Percentiles rank a stretch among this genome's conserved stretches.
These are phyloP conservation scores for Erithacus rubecula DNA, from an alignment of 2,797 vertebrate species.

Conservation along the genomic window DNA sequence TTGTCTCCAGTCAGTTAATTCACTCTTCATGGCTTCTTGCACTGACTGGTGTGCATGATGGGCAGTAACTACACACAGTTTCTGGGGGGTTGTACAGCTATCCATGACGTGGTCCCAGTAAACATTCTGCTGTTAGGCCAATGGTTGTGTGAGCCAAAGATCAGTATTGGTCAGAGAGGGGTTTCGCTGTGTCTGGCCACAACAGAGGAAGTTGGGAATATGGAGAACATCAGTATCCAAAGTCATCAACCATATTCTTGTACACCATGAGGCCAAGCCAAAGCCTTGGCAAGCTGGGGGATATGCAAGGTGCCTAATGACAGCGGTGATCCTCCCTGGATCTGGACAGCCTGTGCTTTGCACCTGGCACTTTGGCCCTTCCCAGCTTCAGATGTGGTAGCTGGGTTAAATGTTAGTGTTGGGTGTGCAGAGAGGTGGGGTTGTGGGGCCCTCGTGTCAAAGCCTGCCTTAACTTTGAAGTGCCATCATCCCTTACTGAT, in stretches of 20 bases:
- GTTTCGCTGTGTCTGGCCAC: neutral
- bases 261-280: accelerated
- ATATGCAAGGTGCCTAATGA: neutral
- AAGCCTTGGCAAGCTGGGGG: neutral
- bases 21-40: neutral
- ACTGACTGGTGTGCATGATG: accelerated
- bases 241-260: neutral
- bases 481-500: neutral
- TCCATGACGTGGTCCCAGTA: neutral
- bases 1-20: neutral
- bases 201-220: neutral
- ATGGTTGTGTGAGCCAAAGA: neutral
- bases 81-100: neutral
- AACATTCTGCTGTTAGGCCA: neutral
- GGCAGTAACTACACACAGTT: neutral
- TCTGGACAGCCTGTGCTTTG: neutral
- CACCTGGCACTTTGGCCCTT: neutral
- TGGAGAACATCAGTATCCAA: neutral
- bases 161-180: neutral
- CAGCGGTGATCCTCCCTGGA: neutral
- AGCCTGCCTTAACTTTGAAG: neutral
- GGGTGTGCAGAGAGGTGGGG: neutral
- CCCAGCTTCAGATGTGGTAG: neutral
- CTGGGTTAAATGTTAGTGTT: neutral
- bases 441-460: neutral